Conservation (phyloP, 2,888 invertebrate genomes). For the Drosophila neoperkinsi region DNA sequence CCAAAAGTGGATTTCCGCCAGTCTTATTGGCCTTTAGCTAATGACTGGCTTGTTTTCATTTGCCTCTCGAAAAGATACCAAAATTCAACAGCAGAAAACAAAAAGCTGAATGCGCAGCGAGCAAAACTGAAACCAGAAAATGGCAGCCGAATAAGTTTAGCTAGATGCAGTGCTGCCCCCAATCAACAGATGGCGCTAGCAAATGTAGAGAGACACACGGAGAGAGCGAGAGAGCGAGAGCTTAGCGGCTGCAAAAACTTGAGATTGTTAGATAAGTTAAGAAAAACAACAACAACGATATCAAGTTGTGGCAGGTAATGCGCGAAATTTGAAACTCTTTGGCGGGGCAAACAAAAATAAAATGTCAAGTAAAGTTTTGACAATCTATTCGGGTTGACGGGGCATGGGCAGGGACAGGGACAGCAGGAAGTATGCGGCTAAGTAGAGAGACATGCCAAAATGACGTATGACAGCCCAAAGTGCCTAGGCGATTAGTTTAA, state of each 20-base stretch:
- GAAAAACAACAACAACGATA: constrained; percentile 2
- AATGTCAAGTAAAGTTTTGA: constrained; percentile 47
- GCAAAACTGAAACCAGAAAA: constrained; percentile 17
- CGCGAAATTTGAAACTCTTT: constrained; percentile 40
- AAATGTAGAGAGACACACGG: no score
- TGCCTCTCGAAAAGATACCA: constrained; percentile 45
- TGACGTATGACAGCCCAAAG: constrained; percentile 57
- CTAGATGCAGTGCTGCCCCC: constrained; percentile 19
- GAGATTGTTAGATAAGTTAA: constrained; percentile 20
- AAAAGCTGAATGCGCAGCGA: constrained; percentile 43
- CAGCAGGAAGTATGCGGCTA: constrained; percentile 7
- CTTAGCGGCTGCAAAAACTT: constrained; percentile 17
- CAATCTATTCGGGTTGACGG: constrained; percentile 12
- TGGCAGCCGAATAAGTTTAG: neutral
- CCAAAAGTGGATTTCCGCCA: neutral
- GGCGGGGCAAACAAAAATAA: constrained; percentile 21
- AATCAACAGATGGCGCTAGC: constrained; percentile 63
- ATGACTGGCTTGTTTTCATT: constrained; percentile 50
- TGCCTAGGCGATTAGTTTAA: constrained; percentile 64
- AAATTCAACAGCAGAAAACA: constrained; percentile 25
- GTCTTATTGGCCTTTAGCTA: constrained; percentile 36
- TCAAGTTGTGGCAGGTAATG: constrained; percentile 23
- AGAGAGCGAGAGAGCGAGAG: neutral
- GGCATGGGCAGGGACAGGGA: neutral
- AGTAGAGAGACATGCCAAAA: constrained; percentile 49